Evolutionary conservation across 2,888 invertebrate species (phyloP).

Genomic region (Calameuta filiformis): DNA sequence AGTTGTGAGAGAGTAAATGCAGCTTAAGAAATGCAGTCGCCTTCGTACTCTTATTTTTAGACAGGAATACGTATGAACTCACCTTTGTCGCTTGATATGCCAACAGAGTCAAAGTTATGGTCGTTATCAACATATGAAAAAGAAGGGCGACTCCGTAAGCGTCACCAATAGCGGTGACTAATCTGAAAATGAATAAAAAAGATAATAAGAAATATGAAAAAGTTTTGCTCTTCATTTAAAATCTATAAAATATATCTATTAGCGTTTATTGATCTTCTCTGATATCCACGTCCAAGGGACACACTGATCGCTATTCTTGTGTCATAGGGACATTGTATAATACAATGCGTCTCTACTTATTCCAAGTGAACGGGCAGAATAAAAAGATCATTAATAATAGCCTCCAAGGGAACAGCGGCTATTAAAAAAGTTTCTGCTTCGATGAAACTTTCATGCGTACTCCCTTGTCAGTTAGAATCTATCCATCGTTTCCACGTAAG

Average conservation of each 20-base stretch:
- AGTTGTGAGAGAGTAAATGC: not conserved
- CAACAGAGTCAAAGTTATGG: conserved; percentile 83
- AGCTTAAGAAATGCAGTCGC: not conserved
- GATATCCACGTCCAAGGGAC: not conserved
- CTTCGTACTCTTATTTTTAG: not conserved
- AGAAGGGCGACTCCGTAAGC: conserved; percentile 86
- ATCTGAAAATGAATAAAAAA: conserved; percentile 67
- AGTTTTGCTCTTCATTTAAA: not conserved
- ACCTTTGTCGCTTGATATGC: conserved; percentile 91
- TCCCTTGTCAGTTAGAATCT: not conserved
- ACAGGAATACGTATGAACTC: conserved; percentile 27
- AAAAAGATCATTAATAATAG: not conserved
- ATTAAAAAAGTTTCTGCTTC: not conserved
- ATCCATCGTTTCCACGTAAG: not conserved
- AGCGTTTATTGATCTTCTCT: not conserved
- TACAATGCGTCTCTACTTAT: not conserved
- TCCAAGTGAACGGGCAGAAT: not conserved
- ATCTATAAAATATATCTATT: not conserved
- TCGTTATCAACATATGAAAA: conserved; percentile 87
- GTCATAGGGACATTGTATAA: not conserved
- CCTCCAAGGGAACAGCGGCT: not conserved
- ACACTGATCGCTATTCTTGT: not conserved
- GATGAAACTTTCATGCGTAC: not conserved
- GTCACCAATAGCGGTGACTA: conserved; percentile 85
- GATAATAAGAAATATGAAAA: not conserved